Evolutionary conservation across 2,113 vertebrate species (phyloP), one percentile per base, ranked within the genome.

Genomic region (Rhinichthys klamathensis): DNA sequence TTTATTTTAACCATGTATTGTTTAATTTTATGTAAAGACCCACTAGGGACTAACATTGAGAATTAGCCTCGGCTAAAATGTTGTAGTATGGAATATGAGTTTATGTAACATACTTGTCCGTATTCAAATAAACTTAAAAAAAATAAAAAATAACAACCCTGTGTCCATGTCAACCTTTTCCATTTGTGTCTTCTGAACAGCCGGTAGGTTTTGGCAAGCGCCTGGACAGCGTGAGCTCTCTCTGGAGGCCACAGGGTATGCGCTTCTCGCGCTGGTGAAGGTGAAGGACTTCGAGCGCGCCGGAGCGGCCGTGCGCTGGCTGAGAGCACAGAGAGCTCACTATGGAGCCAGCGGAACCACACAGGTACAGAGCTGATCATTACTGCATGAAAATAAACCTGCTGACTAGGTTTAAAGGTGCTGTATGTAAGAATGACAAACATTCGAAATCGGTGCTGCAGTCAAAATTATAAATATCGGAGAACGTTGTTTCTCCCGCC

Each of bases 231-330:
- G 0, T 0, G 88, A 95, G 25, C 96, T 94, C 92, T 95, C 93
- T 1, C 92, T 97, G 25, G 97, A 99, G 88, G 96, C 96, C 85
- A 97, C 97, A 0, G 97, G 96, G 25, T 99, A 98, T 0, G 96
- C 95, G 0, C 91, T 98, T 76, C 88, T 99, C 70, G 95, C 97
- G 58, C 91, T 98, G 83, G 82, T 98, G 85, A 88, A 76, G 1
- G 81, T 85, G 18, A 77, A 87, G 75, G 82, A 90, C 2, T 58
- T 87, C 1, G 90, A 95, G 32, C 56, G 84, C 0, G 90, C 95
- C 0, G 90, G 85, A 1, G 86, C 88, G 0, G 79, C 96, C 0
- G 95, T 91, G 5, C 92, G 89, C 27, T 99, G 97, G 98, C 93
- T 99, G 18, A 93, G 92, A 0, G 67, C 91, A 74, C 96, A 97